Evolutionary conservation across 2,888 invertebrate species (phyloP), one percentile per base, ranked within the genome.

Genomic region (Cephus nigrinus): DNA sequence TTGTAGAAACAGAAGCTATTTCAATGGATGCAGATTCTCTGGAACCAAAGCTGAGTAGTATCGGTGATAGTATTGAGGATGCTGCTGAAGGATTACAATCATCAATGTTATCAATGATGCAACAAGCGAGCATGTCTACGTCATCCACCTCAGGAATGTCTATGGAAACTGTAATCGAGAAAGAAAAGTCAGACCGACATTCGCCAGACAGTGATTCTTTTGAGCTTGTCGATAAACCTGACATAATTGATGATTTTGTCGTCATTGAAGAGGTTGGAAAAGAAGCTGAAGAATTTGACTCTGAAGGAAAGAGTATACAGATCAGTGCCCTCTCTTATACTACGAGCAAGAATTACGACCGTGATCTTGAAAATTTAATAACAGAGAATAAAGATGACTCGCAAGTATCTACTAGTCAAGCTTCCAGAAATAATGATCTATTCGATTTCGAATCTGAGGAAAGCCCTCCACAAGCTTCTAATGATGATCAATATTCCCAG

Each of bases 221-320:
- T 90, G 97, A 97, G 93, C 94, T 97, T 93, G 93, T 97, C 1
- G 97, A 97, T 85, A 97, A 96, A 88, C 97, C 97, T 0, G 96
- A 96, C 87, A 94, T 97, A 84, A 96, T 96, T 83, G 97, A 97
- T 87, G 97, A 97, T 85, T 97, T 97, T 88, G 96, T 97, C 0
- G 96, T 97, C 0, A 96, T 97, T 81, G 97, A 97, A 92, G 97
- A 97, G 91, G 97, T 97, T 1, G 97, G 96, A 1, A 96, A 95
- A 88, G 97, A 97, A 92, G 97, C 97, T 0, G 94, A 95, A 85
- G 97, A 97, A 92, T 94, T 94, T 78, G 97, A 97, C 86, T 93
- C 95, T 3, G 97, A 97, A 91, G 97, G 97, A 0, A 96, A 96
- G 92, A 96, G 96, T 89, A 93, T 97, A 23, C 93, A 93, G 82